phyloP scores from a whole-genome alignment of 2,888 invertebrate species.

The Cacoxenus indagator region DNA sequence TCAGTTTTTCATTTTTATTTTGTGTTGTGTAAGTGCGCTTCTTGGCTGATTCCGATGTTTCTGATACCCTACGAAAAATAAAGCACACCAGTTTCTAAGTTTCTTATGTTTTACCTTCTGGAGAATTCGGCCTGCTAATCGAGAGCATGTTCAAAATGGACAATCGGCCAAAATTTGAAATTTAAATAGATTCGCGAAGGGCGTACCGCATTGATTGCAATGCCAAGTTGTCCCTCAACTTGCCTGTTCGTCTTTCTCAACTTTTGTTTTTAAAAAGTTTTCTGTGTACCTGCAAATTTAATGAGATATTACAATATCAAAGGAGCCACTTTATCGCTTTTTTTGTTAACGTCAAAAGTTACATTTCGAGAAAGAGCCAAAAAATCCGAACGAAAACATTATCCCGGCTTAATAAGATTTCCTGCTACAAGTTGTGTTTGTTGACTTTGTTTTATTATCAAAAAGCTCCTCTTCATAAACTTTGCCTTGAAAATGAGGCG shows the following conservation, averaged over 20 bases:
- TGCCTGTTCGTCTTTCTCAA: background rate
- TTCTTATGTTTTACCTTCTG: too few species aligned
- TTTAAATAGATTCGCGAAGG: too few species aligned
- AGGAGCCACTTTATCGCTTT: conserved; percentile 28
- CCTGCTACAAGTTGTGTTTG: conserved; percentile 48
- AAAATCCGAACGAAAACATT: conserved; percentile 46
- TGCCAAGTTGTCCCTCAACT: too few species aligned
- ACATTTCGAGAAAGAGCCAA: conserved; percentile 37
- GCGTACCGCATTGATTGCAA: too few species aligned
- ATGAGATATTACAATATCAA: conserved; percentile 58
- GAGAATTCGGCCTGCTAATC: too few species aligned
- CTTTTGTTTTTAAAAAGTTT: conserved; percentile 50
- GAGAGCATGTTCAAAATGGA: too few species aligned
- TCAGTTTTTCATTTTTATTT: background rate
- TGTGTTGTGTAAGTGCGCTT: too few species aligned
- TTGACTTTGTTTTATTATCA: background rate
- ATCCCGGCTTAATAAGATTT: conserved; percentile 54
- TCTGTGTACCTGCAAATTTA: conserved; percentile 57
- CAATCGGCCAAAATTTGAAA: too few species aligned
- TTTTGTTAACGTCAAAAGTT: conserved; percentile 40
- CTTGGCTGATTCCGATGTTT: too few species aligned
- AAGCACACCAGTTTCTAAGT: too few species aligned
- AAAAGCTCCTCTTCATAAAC: background rate
- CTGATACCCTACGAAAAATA: too few species aligned
- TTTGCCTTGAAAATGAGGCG: too few species aligned